Evolutionary conservation across 2,888 invertebrate species (phyloP).

Genomic region (Protonemura montana): DNA sequence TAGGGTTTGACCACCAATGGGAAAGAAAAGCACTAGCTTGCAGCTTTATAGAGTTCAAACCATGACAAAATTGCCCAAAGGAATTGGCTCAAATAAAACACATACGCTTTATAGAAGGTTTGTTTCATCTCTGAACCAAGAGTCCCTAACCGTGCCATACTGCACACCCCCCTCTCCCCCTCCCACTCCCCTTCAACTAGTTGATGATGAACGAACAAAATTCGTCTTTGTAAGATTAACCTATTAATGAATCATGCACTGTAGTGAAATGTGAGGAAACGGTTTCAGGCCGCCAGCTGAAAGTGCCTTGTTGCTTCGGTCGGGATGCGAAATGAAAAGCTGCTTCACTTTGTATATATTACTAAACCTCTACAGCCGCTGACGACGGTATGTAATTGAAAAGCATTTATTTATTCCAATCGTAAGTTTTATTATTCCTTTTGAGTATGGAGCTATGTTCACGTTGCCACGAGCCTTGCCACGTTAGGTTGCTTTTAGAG

Average conservation of each 20-base stretch:
- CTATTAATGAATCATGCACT: constrained; percentile 4
- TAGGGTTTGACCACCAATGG: background rate
- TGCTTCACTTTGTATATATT: background rate
- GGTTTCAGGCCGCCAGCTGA: background rate
- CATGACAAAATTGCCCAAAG: constrained; percentile 39
- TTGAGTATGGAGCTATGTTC: background rate
- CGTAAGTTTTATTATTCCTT: background rate
- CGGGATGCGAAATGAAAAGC: background rate
- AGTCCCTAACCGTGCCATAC: background rate
- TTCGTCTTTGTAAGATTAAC: background rate
- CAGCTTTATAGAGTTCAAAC: background rate
- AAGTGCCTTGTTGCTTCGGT: background rate
- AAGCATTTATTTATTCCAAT: constrained; percentile 22
- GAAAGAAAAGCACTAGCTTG: background rate
- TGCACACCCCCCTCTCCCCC: background rate
- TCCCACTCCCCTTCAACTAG: background rate
- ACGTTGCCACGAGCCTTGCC: too few species aligned
- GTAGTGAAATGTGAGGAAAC: background rate
- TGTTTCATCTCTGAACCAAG: background rate
- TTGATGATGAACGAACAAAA: background rate
- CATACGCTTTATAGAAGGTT: background rate
- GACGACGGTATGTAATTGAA: constrained; percentile 15
- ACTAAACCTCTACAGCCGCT: background rate
- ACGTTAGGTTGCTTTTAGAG: too few species aligned
- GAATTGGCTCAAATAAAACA: constrained; percentile 43